Base-by-base conservation (phyloP, 64 coral and sea anemone species). In the Exaiptasia diaphana region DNA sequence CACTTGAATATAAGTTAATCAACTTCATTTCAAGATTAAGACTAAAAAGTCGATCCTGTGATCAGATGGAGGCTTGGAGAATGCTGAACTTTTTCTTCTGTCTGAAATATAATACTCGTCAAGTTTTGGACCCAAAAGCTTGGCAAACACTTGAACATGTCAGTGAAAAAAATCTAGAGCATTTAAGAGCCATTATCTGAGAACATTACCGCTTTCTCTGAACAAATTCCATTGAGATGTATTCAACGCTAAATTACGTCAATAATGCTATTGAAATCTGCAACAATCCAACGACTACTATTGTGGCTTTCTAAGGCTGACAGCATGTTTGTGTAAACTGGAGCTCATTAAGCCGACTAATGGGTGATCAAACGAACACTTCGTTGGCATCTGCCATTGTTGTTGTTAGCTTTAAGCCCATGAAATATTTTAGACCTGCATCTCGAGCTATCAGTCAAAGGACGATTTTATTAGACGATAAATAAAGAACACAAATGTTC, bases 151-250 rank as follows among this genome's bases (percentile, higher is more conserved):
- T 73, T 73, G 69, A 73, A 73, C 40, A 37, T 49, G 69, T 73
- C 69, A 73, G 15, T 24, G 69, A 17, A 73, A n/a, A 73, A 73
- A 73, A 73, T 73, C 69, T 23, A 49, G 69, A 73, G 69, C 69
- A 73, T 73, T 73, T 37, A 73, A 73, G 69, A 73, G 69, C 69
- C 44, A 73, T 73, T 73, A 73, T 73, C 69, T 45, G 40, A 49
- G n/a, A 49, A 40, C 69, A 73, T 73, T 73, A 45, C 10, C 40
- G 69, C 69, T 73, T 73, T 73, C n/a, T n/a, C n/a, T 73, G 69
- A 73, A 49, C 38, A 73, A 73, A 73, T 73, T 73, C 69, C 69
- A 73, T 73, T 31, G 44, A 73, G 38, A 73, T 11, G 36, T 25
- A 73, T 73, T 73, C 36, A 73, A 25, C 28, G 69, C 39, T 25